Percentiles rank a stretch among this genome's conserved stretches.
These are phyloP conservation scores for Limnodromus scolopaceus DNA, from an alignment of 2,797 vertebrate species.

Conservation along the genomic window DNA sequence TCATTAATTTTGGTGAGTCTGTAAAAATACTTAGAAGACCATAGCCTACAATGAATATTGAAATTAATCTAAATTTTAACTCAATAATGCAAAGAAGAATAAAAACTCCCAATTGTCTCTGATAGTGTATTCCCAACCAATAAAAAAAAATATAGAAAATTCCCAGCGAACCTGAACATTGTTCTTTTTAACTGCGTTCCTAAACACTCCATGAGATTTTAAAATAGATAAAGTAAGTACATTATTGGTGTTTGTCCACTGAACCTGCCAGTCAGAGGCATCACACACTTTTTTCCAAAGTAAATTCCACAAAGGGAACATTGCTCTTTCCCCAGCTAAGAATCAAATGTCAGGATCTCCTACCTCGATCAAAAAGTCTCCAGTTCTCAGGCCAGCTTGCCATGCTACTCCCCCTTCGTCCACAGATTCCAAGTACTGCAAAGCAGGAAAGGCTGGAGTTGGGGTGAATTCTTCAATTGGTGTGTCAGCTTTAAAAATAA, in stretches of 20 bases:
- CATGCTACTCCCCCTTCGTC: constrained; percentile 97
- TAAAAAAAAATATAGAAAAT: background rate
- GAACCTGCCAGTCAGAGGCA: background rate
- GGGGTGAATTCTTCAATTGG: constrained; percentile 98
- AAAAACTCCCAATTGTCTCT: background rate
- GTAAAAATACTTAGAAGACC: background rate
- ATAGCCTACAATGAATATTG: background rate
- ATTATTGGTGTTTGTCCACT: background rate
- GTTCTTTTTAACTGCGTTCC: background rate
- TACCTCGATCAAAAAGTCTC: constrained; percentile 98
- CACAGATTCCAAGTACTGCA: constrained; percentile 99
- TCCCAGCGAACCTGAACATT: background rate
- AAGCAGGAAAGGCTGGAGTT: constrained; percentile 94
- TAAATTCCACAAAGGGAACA: background rate
- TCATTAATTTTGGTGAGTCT: background rate
- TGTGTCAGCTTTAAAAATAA: constrained; percentile 88
- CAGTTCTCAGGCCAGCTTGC: constrained; percentile 94
- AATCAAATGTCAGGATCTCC: constrained; percentile 48
- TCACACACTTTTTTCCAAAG: background rate
- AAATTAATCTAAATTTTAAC: background rate
- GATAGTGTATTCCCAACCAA: background rate
- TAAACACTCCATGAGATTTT: background rate
- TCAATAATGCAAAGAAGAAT: background rate
- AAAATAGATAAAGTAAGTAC: background rate
- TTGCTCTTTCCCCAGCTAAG: background rate